Base-by-base conservation (phyloP, 2,797 vertebrate species). In the Paguma larvata region DNA sequence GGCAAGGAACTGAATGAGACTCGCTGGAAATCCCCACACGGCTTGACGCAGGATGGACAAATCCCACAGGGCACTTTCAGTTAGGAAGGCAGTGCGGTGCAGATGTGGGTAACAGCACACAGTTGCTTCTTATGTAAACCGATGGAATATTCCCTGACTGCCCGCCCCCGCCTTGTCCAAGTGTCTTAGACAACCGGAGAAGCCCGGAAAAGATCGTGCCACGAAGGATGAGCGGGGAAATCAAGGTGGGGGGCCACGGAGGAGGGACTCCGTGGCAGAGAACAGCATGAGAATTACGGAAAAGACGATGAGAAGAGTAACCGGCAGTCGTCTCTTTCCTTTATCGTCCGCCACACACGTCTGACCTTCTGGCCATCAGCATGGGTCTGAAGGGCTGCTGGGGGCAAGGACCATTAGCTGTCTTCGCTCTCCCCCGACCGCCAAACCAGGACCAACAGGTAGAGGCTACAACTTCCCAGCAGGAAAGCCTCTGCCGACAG, bases 341-440 rank as follows among this genome's bases (percentile, higher is more conserved):
- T 19, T 62, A 6, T 14, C 1, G 13, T 8, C 34, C 13, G 41
- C 62, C 48, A 19, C 78, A 48, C 70, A n/a, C 46, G 16, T 19
- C 87, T 67, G 73, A 41, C 46, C 27, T 59, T 9, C 41, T 16
- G 72, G 38, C 91, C 46, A 72, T 79, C 78, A 38, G 46, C 6
- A 13, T 0, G 11, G 0, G 56, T 30, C 63, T 53, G 46, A 53
- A 82, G 41, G 67, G 80, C 77, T 87, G 14, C n/a, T 32, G 19
- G 25, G 77, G 51, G 73, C 78, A 85, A 65, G 92, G 30, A 80
- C 59, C 87, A 87, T 34, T 38, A 67, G 72, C 78, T 38, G 27
- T 3, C 77, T 73, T 19, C 32, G 48, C 70, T 82, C 53, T 79
- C 15, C 63, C 51, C n/a, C 16, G 32, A 51, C 53, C 3, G 38